A percentile compares a stretch with the other conserved stretches of the same genome.
Evolutionary conservation across 2,113 vertebrate species (phyloP).

Genomic region (Acrocephalus kingi): DNA sequence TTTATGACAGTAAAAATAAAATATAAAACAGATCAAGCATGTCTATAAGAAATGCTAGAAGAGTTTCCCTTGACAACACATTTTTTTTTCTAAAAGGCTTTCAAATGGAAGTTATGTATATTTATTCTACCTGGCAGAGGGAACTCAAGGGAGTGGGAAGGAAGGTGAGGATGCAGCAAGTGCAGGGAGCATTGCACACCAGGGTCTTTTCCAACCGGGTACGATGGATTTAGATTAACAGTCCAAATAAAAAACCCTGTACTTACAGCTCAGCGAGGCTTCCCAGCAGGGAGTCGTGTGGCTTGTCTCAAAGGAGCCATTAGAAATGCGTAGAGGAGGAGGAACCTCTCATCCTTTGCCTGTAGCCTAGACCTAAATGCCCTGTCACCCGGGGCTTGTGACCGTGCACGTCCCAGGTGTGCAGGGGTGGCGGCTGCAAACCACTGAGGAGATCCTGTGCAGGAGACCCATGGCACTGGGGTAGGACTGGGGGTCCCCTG

Average conservation of each 20-base stretch:
- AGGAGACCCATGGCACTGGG: background rate
- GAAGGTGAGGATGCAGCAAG: constrained; percentile 37
- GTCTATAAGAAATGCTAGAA: constrained; percentile 29
- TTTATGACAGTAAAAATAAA: constrained; percentile 20
- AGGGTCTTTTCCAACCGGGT: constrained; percentile 20
- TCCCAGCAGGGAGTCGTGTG: constrained; percentile 14
- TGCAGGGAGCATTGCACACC: background rate
- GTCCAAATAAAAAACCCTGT: constrained; percentile 42
- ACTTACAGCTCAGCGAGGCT: constrained; percentile 52
- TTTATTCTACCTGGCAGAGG: constrained; percentile 40
- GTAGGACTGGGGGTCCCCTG: background rate
- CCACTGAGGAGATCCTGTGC: background rate
- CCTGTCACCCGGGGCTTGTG: background rate
- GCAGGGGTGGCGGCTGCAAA: background rate
- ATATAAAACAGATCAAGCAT: constrained; percentile 21
- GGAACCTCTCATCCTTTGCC: background rate
- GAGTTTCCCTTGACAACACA: constrained; percentile 58
- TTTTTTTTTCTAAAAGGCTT: constrained; percentile 13
- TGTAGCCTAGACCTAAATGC: background rate
- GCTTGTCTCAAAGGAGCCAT: constrained; percentile 51
- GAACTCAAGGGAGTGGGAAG: constrained; percentile 10
- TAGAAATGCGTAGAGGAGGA: background rate
- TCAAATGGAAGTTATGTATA: constrained; percentile 34
- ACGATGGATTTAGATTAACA: constrained; percentile 32
- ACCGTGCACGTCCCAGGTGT: background rate